Evolutionary conservation across 2,113 vertebrate species (phyloP), one percentile per base, ranked within the genome.

Genomic region (Vidua macroura): DNA sequence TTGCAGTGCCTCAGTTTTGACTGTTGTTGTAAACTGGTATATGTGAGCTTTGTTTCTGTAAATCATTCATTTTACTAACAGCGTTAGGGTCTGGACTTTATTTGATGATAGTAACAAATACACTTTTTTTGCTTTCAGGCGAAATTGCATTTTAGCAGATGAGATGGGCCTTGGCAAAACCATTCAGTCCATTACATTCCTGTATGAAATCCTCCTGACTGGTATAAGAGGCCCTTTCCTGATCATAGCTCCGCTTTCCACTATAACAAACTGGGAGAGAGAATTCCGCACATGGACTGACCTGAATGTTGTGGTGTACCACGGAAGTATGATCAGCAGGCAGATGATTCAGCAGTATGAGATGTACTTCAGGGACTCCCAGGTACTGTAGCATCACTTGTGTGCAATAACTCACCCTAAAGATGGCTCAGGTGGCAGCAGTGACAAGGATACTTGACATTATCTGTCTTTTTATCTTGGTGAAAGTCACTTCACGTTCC

Each of bases 271-370:
- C 98, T 99, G 99, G 99, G 99, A 99, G 96, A 98, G 99, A 68
- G 99, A 99, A 89, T 99, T 99, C 93, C 99, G 97, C 89, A 99
- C 99, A 0, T 99, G 99, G 99, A 99, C 99, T 52, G 97, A 99
- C 94, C 98, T 99, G 78, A 99, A 99, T 7, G 98, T 99, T 73
- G 99, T 99, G 25, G 99, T 99, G 77, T 99, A 99, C 96, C 99
- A 99, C 9, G 99, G 99, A 17, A 99, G 99, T 76, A 97, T 99
- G 98, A 98, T 99, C 97, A 99, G 99, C 98, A 98, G 99, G 95
- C 99, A 99, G 97, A 99, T 99, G 99, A 99, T 99, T 84, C 99
- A 99, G 95, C 99, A 99, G 96, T 99, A 99, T 66, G 99, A 99
- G 95, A 99, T 99, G 99, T 99, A 99, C 97, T 99, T 98, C 98